A percentile compares a stretch with the other conserved stretches of the same genome.
Evolutionary conservation across 1,140 invertebrate species (phyloP).

Genomic region (Hyposmocoma kahamanoa): DNA sequence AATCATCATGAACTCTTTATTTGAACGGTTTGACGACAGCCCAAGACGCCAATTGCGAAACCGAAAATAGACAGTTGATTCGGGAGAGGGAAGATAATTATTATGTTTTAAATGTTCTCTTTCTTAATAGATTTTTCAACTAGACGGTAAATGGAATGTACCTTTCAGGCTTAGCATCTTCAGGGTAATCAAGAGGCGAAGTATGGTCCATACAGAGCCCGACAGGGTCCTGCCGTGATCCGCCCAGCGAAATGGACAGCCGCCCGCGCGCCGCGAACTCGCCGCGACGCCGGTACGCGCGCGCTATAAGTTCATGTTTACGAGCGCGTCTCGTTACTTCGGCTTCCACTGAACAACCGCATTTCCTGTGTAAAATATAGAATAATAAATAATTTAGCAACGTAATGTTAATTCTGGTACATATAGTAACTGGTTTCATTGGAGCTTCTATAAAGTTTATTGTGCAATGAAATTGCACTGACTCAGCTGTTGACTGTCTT

Average conservation of each 20-base stretch:
- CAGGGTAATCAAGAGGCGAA: constrained; percentile 46
- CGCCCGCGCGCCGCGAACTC: constrained; percentile 87
- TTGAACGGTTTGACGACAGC: too few species aligned
- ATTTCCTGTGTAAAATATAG: constrained; percentile 68
- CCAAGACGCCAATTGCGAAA: too few species aligned
- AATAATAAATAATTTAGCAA: background rate
- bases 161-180: constrained; percentile 60
- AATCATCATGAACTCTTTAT: too few species aligned
- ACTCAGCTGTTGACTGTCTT: too few species aligned
- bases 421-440: too few species aligned
- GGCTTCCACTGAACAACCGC: constrained; percentile 81
- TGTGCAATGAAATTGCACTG: too few species aligned
- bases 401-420: background rate
- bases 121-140: too few species aligned
- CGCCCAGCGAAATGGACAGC: constrained; percentile 90
- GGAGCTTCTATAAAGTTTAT: too few species aligned
- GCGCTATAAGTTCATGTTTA: constrained; percentile 93
- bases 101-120: too few species aligned
- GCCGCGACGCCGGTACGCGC: constrained; percentile 91
- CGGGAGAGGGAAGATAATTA: too few species aligned
- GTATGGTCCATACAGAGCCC: constrained; percentile 86
- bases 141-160: too few species aligned
- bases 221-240: constrained; percentile 91
- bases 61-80: too few species aligned
- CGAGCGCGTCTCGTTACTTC: constrained; percentile 74